A percentile compares a stretch with the other conserved stretches of the same genome.
Evolutionary conservation across 2,797 vertebrate species (phyloP).

Genomic region (Kryptopterus vitreolus): DNA sequence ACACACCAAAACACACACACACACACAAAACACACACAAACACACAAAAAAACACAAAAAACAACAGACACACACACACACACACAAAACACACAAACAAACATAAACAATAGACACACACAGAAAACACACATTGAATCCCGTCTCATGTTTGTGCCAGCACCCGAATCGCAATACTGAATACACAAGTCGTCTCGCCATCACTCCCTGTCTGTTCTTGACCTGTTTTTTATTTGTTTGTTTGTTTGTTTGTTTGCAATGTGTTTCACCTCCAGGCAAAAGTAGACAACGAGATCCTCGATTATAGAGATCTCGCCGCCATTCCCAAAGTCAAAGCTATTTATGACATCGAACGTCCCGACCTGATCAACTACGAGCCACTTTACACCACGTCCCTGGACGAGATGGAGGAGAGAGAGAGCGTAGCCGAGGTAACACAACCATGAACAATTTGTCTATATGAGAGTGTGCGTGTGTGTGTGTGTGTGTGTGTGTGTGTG

Average conservation of each 20-base stretch:
- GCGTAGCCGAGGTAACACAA: slow-evolving; percentile 82
- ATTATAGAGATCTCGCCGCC: slow-evolving; percentile 89
- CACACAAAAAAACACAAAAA: too few relatives aligned
- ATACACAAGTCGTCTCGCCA: background rate
- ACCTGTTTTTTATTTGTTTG: too few relatives aligned
- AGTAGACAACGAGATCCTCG: slow-evolving; percentile 92
- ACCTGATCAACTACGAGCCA: slow-evolving; percentile 87
- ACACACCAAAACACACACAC: background rate
- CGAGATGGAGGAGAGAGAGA: slow-evolving; percentile 84
- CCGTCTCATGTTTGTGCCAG: background rate
- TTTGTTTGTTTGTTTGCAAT: too few relatives aligned
- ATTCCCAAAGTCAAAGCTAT: slow-evolving; percentile 92
- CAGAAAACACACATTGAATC: too few relatives aligned
- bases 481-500: background rate
- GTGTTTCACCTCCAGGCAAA: slow-evolving; percentile 76
- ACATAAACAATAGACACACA: background rate
- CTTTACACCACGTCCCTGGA: slow-evolving; percentile 83
- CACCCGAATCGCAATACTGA: background rate
- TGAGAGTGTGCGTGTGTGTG: slow-evolving; percentile 3
- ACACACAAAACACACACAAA: background rate
- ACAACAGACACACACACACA: background rate
- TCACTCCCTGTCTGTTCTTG: slow-evolving; percentile 29
- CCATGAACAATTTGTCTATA: background rate
- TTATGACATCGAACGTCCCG: slow-evolving; percentile 89
- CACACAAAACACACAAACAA: background rate